Evolutionary conservation across 2,888 invertebrate species (phyloP), one percentile per base, ranked within the genome.

Genomic region (Eilema griseolum): DNA sequence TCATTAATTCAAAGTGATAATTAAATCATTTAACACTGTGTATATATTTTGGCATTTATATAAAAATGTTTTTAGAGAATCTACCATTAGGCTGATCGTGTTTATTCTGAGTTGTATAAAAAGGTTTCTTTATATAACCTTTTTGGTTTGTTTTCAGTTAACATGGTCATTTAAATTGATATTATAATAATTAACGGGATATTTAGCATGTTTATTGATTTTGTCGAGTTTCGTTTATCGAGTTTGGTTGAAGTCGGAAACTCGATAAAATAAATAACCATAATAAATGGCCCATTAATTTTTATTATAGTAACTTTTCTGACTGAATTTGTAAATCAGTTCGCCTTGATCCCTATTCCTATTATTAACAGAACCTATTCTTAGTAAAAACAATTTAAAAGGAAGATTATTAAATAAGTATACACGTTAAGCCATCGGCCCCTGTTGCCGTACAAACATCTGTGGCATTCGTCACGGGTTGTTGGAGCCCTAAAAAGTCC

Each of bases 1-100:
- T 71, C 52, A 73, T 77, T 77, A 75, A 77, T 77, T 80, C 66
- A 66, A 72, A 70, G 73, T 61, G 71, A 73, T 82, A 82, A 82
- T 81, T 76, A 76, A 52, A 71, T 72, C 41, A 56, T 59, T 79
- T 70, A 65, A 72, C 57, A 67, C 23, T 69, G 52, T 26, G 59
- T 65, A 20, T 28, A 69, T 69, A 33, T 65, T 65, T 69, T 59
- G 14, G 64, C 24, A 57, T 69, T 69, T 52, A 60, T 61, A 37
- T 65, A 23, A n/a, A 26, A 60, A 69, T 64, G 31, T 67, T 52
- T 61, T 1, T 52, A 3, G 10, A 52, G 52, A 52, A 10, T 20
- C n/a, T n/a, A 52, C 20, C 52, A 52, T n/a, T 52, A 52, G 52
- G 52, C n/a, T 0, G 52, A n/a, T n/a, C 52, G 16, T n/a, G 52